Evolutionary conservation across 2,797 vertebrate species (phyloP).

Genomic region (Falco rusticolus): DNA sequence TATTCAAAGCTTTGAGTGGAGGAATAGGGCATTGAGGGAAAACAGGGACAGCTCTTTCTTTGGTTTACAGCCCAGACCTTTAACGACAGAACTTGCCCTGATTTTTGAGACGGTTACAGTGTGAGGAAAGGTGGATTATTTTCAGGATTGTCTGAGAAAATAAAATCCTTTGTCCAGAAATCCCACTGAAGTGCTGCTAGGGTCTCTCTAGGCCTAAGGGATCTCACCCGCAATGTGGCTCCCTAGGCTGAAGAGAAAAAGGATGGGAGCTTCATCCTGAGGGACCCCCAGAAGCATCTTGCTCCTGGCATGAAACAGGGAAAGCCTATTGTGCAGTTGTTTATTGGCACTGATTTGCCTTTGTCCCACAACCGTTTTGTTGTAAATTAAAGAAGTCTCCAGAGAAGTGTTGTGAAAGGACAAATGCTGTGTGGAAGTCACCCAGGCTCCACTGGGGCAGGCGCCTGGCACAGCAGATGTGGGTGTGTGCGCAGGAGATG

Average conservation of each 20-base stretch:
- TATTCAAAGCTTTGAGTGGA: background rate
- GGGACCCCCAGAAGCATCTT: rapidly evolving
- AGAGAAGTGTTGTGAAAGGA: background rate
- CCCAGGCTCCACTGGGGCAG: background rate
- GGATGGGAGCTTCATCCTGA: background rate
- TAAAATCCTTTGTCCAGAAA: background rate
- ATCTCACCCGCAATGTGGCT: rapidly evolving
- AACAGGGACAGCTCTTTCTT: background rate
- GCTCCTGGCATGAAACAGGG: background rate
- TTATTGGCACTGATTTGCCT: background rate
- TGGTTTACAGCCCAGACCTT: background rate
- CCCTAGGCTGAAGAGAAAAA: background rate
- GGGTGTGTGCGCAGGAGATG: too few species aligned
- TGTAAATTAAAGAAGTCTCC: background rate
- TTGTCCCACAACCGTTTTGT: background rate
- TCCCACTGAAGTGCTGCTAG: background rate
- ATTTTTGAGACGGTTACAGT: background rate
- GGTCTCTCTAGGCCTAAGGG: background rate
- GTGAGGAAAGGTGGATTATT: background rate
- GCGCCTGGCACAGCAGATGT: background rate
- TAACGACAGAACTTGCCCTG: background rate
- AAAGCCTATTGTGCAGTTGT: background rate
- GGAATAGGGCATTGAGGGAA: background rate
- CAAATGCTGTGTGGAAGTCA: background rate
- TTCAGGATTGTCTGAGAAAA: background rate